Base-by-base conservation (phyloP, 2,888 invertebrate genomes). In the Diadegma fenestrale region DNA sequence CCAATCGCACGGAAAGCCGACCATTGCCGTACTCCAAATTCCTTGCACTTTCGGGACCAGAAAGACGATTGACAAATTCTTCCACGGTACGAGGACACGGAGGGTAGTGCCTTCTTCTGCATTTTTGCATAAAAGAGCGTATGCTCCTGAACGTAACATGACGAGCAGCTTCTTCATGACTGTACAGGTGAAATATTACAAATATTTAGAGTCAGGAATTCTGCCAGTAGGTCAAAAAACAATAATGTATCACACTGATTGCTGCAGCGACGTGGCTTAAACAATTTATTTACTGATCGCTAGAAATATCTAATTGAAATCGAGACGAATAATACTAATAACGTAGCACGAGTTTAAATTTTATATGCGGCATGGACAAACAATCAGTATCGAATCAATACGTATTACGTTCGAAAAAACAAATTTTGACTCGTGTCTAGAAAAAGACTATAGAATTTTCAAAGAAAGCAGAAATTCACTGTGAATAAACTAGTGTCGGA, bases 81-180 rank as follows among this genome's bases (percentile, higher is more conserved):
- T 3, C 4, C 1, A 80, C 37, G 37, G 45, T 73, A 45, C 45
- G 45, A 45, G 45, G 45, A 17, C 14, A 45, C 12, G 45, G 80
- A 8, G 73, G 80, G 33, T 64, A 80, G 10, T 54, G 54, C n/a
- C 17, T 22, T 17, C 64, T 72, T 10, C 73, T 14, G 33, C 80
- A 80, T 14, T 54, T 48, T 30, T 72, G 63, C 80, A 80, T 80
- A 19, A 72, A 72, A 30, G 14, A 33, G 8, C 64, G 68, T 12
- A 80, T 6, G 22, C 17, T 64, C 22, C 43, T 14, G 7, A 73
- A 73, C 0, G 73, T 37, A 4, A 22, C 19, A 8, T 19, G 48
- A 8, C 10, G 58, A 17, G 80, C 80, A 41, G 80, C 81, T 66
- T 81, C 81, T 0, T 45, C 14, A 51, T 81, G 71, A 41, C 75